Evolutionary conservation across 2,888 invertebrate species (phyloP), one percentile per base, ranked within the genome.

Genomic region (Entomobrya multifasciata): DNA sequence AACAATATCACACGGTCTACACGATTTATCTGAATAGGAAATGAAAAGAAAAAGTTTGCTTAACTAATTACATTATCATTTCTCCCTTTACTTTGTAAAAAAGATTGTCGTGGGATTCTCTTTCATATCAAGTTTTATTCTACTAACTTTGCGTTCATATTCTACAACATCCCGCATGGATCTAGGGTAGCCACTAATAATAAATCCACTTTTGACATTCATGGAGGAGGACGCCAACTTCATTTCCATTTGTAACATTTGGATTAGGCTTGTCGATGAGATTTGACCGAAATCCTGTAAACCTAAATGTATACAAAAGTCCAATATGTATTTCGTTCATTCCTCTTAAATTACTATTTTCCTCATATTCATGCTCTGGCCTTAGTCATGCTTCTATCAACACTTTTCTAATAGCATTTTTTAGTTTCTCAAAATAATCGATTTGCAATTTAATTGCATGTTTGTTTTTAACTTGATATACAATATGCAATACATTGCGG

Each of bases 91-190:
- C n/a, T n/a, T n/a, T n/a, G n/a, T n/a, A n/a, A n/a, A n/a, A n/a
- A n/a, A n/a, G n/a, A n/a, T n/a, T n/a, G n/a, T n/a, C n/a, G n/a
- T n/a, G n/a, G n/a, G n/a, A n/a, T n/a, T n/a, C n/a, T n/a, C n/a
- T n/a, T n/a, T n/a, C n/a, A n/a, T n/a, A n/a, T n/a, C n/a, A n/a
- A n/a, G 20, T 17, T 76, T 55, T 30, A 25, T 65, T n/a, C n/a
- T n/a, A 87, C 92, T 93, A 92, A 97, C 97, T 95, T 97, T 97
- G 92, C 97, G 96, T 0, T 96, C 96, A 92, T 97, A 97, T 92
- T 97, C 97, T 0, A 97, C 97, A 15, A 97, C 96, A 92, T 97
- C 97, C 87, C 97, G 94, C 97, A 97, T 97, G 91, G 96, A 97
- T 89, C 97, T 94, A 27, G 97, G 97, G 93, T 96, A 97, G 60